Base-by-base conservation (phyloP, 1,140 invertebrate species). In the Psilanteris sp. region DNA sequence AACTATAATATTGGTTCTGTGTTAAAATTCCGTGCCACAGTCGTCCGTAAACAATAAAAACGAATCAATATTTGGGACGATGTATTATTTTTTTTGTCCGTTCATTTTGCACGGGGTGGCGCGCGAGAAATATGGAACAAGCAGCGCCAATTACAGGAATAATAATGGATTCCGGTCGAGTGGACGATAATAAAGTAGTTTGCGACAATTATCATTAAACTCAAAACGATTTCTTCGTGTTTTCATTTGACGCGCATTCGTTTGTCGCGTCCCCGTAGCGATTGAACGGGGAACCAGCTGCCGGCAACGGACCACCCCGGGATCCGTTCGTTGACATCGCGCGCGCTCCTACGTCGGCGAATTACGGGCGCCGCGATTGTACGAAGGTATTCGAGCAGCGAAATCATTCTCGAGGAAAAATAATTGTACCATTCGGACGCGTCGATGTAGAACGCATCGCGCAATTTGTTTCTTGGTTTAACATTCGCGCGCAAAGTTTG, bases 351-450 rank as follows among this genome's bases (percentile, higher is more conserved):
- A 55, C 61, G 70, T 43, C 66, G 18, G 20, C 14, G 39, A 64
- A 67, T 78, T 73, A 72, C 67, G 59, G 10, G 34, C 14, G 48
- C 27, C 15, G 9, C 76, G 72, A 84, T 85, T 85, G 83, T 85
- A 79, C 83, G 75, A 77, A 83, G 75, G 79, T 84, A 83, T 75
- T 83, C 76, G 72, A 79, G 79, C 83, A 78, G 62, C 64, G 80
- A 78, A 85, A 78, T 82, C 83, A 80, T 57, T 85, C 81, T 84
- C 66, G 70, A 83, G 84, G 83, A 85, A 85, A 85, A 84, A 85
- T 85, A 85, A 85, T 85, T 84, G 76, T 78, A 68, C 70, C 72
- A 68, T 72, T 79, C 72, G 71, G 46, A 59, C 1, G 52, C 72
- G 55, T 2, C 57, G 55, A 72, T 79, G 67, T 62, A 72, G 73